Percentiles rank a stretch among this genome's conserved stretches.
Evolutionary conservation across 2,888 invertebrate genomes (phyloP).

Genomic region (Busseola fusca): DNA sequence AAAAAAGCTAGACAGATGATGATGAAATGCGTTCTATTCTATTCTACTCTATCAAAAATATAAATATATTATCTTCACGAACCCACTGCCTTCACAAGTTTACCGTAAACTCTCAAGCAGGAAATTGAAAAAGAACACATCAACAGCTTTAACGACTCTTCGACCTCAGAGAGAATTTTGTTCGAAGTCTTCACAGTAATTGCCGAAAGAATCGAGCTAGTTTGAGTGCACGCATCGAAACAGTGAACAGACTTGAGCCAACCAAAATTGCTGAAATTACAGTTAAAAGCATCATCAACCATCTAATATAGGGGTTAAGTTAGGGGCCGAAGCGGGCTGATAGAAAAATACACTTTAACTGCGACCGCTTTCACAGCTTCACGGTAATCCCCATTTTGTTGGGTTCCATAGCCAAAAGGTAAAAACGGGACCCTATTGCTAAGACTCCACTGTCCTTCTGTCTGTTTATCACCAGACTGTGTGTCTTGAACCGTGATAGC

Average conservation of each 20-base stretch:
- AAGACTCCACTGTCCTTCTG: too few species aligned
- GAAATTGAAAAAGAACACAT: constrained; percentile 42
- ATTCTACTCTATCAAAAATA: neutral
- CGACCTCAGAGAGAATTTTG: constrained; percentile 33
- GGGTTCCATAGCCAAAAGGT: too few species aligned
- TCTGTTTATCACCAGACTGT: too few species aligned
- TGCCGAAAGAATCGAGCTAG: constrained; percentile 59
- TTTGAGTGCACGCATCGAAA: constrained; percentile 62
- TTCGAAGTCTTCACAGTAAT: constrained; percentile 25
- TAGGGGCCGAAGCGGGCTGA: constrained; percentile 23
- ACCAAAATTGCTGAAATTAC: constrained; percentile 78
- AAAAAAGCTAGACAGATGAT: too few species aligned
- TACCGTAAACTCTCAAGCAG: constrained; percentile 3
- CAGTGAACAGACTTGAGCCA: constrained; percentile 64
- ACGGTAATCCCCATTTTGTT: too few species aligned
- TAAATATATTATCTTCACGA: neutral
- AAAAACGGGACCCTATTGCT: too few species aligned
- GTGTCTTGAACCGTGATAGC: too few species aligned
- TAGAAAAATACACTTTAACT: neutral
- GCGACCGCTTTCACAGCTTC: too few species aligned
- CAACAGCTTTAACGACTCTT: constrained; percentile 23
- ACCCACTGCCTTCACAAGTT: neutral
- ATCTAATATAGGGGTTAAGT: constrained; percentile 47
- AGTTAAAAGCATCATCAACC: constrained; percentile 75
- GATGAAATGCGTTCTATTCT: too few species aligned